Conservation (phyloP, 2,888 invertebrate species). For the Malachius bipustulatus region DNA sequence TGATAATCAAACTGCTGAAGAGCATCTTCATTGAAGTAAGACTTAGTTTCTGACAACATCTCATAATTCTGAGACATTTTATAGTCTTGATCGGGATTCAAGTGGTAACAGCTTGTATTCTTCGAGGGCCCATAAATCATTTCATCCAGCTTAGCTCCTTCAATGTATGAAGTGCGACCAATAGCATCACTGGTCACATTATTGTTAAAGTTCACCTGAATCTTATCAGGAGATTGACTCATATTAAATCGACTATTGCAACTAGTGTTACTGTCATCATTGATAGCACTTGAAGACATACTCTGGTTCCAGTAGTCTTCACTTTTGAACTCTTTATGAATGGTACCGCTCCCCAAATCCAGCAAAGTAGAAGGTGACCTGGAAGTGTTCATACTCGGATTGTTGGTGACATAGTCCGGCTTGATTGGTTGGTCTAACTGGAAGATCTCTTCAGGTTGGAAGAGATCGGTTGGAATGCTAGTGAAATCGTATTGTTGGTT, state of each 20-base stretch:
- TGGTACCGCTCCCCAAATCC: constrained; percentile 61
- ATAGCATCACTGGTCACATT: constrained; percentile 24
- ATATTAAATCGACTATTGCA: constrained; percentile 35
- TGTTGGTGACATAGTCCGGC: constrained; percentile 46
- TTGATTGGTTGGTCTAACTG: constrained; percentile 62
- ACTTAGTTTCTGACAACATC: constrained; percentile 18
- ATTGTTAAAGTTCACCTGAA: constrained; percentile 35
- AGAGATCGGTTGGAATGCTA: constrained; percentile 50
- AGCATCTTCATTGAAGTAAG: constrained; percentile 25
- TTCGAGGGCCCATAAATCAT: constrained; percentile 9
- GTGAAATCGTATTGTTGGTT: constrained; percentile 47
- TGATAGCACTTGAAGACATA: constrained; percentile 36
- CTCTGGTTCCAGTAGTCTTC: constrained; percentile 51
- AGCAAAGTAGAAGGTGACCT: constrained; percentile 59
- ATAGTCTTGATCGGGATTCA: constrained; percentile 15
- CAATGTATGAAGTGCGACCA: constrained; percentile 23
- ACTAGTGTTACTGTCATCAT: constrained; percentile 40
- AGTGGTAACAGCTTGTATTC: too few species aligned
- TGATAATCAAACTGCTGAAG: constrained; percentile 22
- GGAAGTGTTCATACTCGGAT: constrained; percentile 35
- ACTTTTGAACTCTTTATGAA: constrained; percentile 46
- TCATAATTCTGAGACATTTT: constrained; percentile 20
- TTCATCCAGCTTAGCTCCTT: constrained; percentile 22
- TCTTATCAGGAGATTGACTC: constrained; percentile 42
- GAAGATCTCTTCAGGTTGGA: constrained; percentile 68